Evolutionary conservation across 2,797 vertebrate species (phyloP), one percentile per base, ranked within the genome.

Genomic region (Morelia viridis): DNA sequence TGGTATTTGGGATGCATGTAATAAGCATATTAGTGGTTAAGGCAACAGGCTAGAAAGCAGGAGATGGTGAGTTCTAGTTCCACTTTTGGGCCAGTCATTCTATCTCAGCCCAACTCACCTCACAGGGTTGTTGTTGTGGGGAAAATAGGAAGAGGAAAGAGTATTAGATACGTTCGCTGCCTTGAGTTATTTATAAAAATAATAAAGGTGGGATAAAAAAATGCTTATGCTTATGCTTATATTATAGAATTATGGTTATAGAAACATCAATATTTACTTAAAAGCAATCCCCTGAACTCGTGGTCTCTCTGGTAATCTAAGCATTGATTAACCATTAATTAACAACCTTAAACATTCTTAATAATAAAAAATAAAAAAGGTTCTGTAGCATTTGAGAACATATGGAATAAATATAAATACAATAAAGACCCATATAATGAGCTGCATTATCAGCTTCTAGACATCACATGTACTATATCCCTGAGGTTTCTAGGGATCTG

Each of bases 271-370:
- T 83, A 88, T 90, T 90, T 17, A 83, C 58, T 83, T 65, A 88
- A 83, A 58, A 87, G 60, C 89, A 88, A 84, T 83, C 50, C 26
- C 60, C 35, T 87, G 89, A 64, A 88, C 85, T 83, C 50, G 84
- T 89, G 71, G 68, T 46, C 31, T 62, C n/a, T 71, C 58, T 84
- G 46, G 86, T 31, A 76, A 60, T 35, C 83, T 86, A 71, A 68
- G 24, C 62, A 92, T 92, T 92, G 92, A 92, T 90, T 84, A 83
- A 76, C 26, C 60, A 88, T 88, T 84, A 88, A 84, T 90, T 90
- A 92, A 90, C 46, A 80, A 31, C 31, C 7, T 87, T 88, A 60
- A 88, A 80, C 41, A 24, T 80, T 46, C 41, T 90, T 90, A 71
- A 88, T 83, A 87, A 92, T 90, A 71, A 87, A 92, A 87, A 92